phyloP scores from a whole-genome alignment of 2,888 invertebrate species.

The Tinea pellionella region DNA sequence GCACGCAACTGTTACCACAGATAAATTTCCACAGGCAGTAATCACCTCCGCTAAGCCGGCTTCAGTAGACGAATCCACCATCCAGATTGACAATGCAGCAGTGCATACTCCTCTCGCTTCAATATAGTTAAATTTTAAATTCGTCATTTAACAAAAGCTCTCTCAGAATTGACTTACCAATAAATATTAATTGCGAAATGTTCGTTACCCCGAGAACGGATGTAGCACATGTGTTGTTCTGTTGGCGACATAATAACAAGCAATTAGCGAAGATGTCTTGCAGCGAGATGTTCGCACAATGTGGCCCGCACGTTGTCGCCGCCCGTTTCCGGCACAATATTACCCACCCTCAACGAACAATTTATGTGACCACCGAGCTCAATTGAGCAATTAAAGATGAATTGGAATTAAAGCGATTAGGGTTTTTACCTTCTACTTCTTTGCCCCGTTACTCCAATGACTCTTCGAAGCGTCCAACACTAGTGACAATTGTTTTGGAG shows the following conservation, averaged over 20 bases:
- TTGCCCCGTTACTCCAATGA: no score
- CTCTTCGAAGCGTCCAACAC: no score
- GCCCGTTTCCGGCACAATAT: slow-evolving; percentile 17
- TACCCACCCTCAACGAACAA: slow-evolving; percentile 8
- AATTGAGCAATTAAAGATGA: slow-evolving; percentile 24
- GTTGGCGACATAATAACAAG: slow-evolving; percentile 58
- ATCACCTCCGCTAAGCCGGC: no score
- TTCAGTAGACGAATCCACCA: no score
- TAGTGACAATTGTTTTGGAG: no score
- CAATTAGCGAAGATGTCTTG: slow-evolving; percentile 46
- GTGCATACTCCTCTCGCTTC: no score
- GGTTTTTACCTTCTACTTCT: not conserved
- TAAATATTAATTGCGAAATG: not conserved
- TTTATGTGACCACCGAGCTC: slow-evolving; percentile 5
- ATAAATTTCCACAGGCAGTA: no score
- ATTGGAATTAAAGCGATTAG: not conserved
- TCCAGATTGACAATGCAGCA: no score
- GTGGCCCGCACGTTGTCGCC: slow-evolving; percentile 52
- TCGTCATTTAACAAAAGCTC: no score
- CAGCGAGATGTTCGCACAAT: slow-evolving; percentile 51
- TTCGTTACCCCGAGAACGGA: slow-evolving; percentile 38
- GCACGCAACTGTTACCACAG: no score
- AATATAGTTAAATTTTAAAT: no score
- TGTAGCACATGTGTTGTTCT: slow-evolving; percentile 65
- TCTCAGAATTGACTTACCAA: not conserved